Conservation (phyloP, 2,797 vertebrate species). For the Amblyraja radiata region DNA sequence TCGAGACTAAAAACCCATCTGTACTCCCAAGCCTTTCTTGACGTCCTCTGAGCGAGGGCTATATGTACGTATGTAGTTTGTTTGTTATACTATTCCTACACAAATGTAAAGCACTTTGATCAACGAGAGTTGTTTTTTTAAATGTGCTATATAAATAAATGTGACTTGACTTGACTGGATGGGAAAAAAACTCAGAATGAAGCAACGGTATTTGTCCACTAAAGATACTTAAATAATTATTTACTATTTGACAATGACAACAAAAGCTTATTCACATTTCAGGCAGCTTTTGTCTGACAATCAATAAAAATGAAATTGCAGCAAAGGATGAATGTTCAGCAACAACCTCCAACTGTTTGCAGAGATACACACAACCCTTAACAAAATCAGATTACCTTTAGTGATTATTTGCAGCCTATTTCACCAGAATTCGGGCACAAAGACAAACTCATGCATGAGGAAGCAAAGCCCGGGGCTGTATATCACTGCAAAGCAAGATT, state of each 20-base stretch:
- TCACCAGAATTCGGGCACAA: slow-evolving; percentile 52
- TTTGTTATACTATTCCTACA: no score
- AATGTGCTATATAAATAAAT: no score
- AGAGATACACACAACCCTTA: slow-evolving; percentile 40
- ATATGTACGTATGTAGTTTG: no score
- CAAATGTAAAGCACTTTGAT: no score
- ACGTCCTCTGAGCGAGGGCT: no score
- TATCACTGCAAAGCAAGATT: slow-evolving; percentile 24
- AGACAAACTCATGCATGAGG: slow-evolving; percentile 47
- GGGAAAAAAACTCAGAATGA: not conserved
- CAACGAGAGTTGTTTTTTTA: no score
- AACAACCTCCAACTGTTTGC: not conserved
- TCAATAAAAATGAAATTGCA: not conserved
- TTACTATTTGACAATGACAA: not conserved
- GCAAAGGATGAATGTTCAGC: not conserved
- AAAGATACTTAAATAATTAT: no score
- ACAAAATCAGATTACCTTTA: slow-evolving; percentile 43
- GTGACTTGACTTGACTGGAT: not conserved
- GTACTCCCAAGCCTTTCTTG: no score
- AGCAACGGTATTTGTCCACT: no score
- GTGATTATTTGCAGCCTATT: slow-evolving; percentile 56
- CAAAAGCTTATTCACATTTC: not conserved
- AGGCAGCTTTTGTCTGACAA: not conserved
- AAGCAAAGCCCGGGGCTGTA: slow-evolving; percentile 45
- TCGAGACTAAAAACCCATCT: no score